Evolutionary conservation across 2,888 invertebrate species (phyloP), one percentile per base, ranked within the genome.

Genomic region (Drosophila kanekoi): DNA sequence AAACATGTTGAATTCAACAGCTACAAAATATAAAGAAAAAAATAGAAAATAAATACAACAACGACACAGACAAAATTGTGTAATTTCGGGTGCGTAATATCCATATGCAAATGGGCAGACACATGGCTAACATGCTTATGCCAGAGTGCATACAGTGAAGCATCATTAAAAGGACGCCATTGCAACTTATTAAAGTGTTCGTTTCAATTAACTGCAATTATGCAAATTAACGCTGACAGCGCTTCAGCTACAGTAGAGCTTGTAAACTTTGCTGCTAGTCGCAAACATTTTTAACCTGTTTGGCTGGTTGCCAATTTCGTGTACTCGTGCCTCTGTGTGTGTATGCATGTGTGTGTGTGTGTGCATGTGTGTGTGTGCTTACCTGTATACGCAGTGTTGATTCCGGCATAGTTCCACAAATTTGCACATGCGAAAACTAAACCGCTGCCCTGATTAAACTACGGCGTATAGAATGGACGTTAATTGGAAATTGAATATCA

Each of bases 161-260:
- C 45, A 20, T 37, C 48, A 11, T 44, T 54, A 35, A 10, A 57
- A 16, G 33, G 41, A 32, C 41, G 56, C 45, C 37, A 23, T 53
- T 53, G 16, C 41, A 67, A 64, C 69, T 76, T 64, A 68, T 70
- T 73, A 75, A 69, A 64, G 51, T 63, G 72, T 59, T 66, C 61
- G 58, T 76, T 81, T 61, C 68, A 77, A 75, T 80, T 80, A 80
- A 65, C 66, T 65, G 57, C 70, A 81, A 77, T 81, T 66, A 81
- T 70, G 79, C 51, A 77, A 77, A 72, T 80, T 60, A 52, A 51
- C 43, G 18, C 41, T 32, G 47, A 20, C 47, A 59, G 32, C 40
- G 18, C 16, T 64, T 47, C 33, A 64, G 53, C 43, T 45, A 32
- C 14, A 37, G 49, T 28, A 28, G 35, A 51, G 52, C 67, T 28